phyloP scores from a whole-genome alignment of 2,113 vertebrate genomes.

The Cyanoderma ruficeps region DNA sequence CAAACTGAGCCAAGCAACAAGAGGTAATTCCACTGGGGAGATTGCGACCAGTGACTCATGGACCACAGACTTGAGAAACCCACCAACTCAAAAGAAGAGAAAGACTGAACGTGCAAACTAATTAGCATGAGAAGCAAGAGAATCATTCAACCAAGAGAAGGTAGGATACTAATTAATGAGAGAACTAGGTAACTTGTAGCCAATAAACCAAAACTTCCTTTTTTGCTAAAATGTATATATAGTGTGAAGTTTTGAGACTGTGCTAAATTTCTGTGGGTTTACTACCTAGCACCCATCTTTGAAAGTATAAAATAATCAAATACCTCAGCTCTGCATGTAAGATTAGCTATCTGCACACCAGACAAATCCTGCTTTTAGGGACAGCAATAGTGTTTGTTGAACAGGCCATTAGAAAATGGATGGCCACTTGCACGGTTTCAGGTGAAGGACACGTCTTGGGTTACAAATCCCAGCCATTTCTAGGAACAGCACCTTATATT shows the following conservation, averaged over 20 bases:
- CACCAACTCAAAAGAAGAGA: not conserved
- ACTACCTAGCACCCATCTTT: not conserved
- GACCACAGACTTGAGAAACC: not conserved
- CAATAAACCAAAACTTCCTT: not conserved
- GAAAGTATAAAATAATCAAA: not conserved
- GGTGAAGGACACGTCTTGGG: not conserved
- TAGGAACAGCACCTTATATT: not conserved
- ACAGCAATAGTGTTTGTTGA: not conserved
- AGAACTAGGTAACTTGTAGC: not conserved
- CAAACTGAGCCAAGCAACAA: not conserved
- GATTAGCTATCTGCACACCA: not conserved
- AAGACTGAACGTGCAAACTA: not conserved
- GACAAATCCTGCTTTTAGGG: not conserved
- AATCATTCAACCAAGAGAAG: not conserved
- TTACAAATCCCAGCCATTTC: not conserved
- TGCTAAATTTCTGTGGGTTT: not conserved
- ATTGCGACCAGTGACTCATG: too few relatives aligned
- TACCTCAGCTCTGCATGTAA: not conserved
- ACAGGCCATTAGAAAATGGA: not conserved
- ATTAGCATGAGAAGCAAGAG: not conserved
- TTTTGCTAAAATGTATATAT: not conserved
- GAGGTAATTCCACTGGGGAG: not conserved
- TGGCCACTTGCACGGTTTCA: not conserved
- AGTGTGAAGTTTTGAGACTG: not conserved
- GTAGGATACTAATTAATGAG: not conserved